Base-by-base conservation (phyloP, 1,140 invertebrate species). In the Zaprionus lachaisei region DNA sequence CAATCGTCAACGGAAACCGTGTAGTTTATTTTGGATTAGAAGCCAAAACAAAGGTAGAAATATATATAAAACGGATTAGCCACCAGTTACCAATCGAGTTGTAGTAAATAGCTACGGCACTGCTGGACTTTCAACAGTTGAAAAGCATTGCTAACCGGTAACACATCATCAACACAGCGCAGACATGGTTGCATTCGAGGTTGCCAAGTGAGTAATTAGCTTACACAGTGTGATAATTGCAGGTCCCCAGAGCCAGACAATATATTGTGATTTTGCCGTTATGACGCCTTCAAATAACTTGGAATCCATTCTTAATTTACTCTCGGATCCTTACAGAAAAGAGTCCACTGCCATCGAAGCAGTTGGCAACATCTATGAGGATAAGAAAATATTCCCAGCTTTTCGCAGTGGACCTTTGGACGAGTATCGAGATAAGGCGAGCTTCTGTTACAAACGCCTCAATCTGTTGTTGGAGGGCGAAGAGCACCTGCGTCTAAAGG, bases 381-480 rank as follows among this genome's bases (percentile, higher is more conserved):
- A 93, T 49, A 91, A 86, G 41, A 77, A 87, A 5, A 93, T 93
- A 34, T 93, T 95, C 57, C 94, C 94, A 0, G 95, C 95, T 79
- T 94, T 96, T 70, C 95, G 95, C 2, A 91, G 84, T n/a, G 96
- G 97, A 15, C 96, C 96, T 2, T 91, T 98, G 24, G 95, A 96
- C 79, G 76, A 75, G 9, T 98, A 97, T 81, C 94, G 98, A 66
- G 95, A 95, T 64, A 94, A 94, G 74, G 96, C 97, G 1, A 95
- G 95, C 3, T 98, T 98, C 92, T 95, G 97, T 89, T 98, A 97
- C 96, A 97, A 97, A 81, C 94, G 95, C 65, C 94, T 98, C 94
- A 96, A 95, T 92, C 69, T 97, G 4, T 93, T 95, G 77, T 94
- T 98, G 22, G 96, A 97, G 80, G 96, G 94, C 41, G 93, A 94